Evolutionary conservation across 2,113 vertebrate genomes (phyloP).

Genomic region (Hippolais icterina): DNA sequence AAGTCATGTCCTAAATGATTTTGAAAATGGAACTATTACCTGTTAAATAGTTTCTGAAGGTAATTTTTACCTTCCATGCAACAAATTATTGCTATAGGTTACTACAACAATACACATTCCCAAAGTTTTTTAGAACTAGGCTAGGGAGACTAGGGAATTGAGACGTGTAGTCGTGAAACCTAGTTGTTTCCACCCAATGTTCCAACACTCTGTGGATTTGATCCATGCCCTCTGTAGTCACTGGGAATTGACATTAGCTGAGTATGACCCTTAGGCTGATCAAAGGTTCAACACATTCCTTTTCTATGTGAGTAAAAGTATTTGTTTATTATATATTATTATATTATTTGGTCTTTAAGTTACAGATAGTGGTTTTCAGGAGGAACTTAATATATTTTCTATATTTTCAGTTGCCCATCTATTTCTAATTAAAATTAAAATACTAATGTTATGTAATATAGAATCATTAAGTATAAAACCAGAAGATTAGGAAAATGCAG

Average conservation of each 20-base stretch:
- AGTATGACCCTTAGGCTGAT: background rate
- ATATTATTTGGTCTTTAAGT: background rate
- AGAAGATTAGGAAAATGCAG: background rate
- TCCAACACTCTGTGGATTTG: background rate
- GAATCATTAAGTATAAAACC: background rate
- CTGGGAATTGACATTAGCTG: background rate
- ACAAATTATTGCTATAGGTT: background rate
- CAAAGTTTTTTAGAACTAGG: background rate
- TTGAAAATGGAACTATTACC: background rate
- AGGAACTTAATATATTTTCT: background rate
- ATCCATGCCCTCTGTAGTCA: background rate
- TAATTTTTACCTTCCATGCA: background rate
- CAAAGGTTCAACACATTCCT: background rate
- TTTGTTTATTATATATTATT: background rate
- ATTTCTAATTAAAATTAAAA: background rate
- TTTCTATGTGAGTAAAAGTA: background rate
- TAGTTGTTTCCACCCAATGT: background rate
- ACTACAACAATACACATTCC: background rate
- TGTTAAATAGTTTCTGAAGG: background rate
- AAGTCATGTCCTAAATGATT: background rate
- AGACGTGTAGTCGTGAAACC: background rate
- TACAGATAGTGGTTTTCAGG: background rate
- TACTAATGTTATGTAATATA: background rate
- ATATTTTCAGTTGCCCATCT: background rate
- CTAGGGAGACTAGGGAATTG: background rate